Base-by-base conservation (phyloP, 2,888 invertebrate species). In the Chymomyza procnemis region DNA sequence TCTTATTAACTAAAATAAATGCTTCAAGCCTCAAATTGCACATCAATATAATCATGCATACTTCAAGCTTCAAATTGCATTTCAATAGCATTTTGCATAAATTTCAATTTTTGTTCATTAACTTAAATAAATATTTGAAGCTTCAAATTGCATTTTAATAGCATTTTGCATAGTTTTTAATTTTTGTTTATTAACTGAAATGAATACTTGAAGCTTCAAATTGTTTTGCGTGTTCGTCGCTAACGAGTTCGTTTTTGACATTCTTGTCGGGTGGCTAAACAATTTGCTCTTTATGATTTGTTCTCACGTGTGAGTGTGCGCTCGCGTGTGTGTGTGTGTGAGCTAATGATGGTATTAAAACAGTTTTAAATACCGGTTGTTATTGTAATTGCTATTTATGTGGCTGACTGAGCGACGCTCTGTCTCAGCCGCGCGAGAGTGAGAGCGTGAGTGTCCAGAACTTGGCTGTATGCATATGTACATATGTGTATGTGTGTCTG, bases 361-460 rank as follows among this genome's bases (percentile, higher is more conserved):
- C 79, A 48, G 74, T 75, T 84, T 79, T 73, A 72, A 84, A 83
- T 82, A 79, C 85, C 70, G 73, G 80, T 87, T 87, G 71, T 67
- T 70, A 72, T 79, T 79, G 75, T 77, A 79, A 81, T 77, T 73
- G 66, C 69, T 71, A 71, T 79, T 77, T 75, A 81, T 75, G 71
- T 60, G 46, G 64, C 41, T 62, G 64, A 68, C 66, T 69, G 68
- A 64, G 22, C 61, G 48, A 58, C 16, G 67, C 50, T 50, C 34
- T 41, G 34, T 41, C 34, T 41, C 12, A 12, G 34, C 3, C 34
- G 34, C 0, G 30, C 60, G 61, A 61, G 55, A 58, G 67, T 54
- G 59, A 69, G 66, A 54, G 14, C 34, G 52, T 26, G 57, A 4
- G 18, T 50, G 50, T 18, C 16, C 19, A 55, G 41, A 55, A 26